Evolutionary conservation across 2,113 vertebrate genomes (phyloP), one percentile per base, ranked within the genome.

Genomic region (Saguinus midas): DNA sequence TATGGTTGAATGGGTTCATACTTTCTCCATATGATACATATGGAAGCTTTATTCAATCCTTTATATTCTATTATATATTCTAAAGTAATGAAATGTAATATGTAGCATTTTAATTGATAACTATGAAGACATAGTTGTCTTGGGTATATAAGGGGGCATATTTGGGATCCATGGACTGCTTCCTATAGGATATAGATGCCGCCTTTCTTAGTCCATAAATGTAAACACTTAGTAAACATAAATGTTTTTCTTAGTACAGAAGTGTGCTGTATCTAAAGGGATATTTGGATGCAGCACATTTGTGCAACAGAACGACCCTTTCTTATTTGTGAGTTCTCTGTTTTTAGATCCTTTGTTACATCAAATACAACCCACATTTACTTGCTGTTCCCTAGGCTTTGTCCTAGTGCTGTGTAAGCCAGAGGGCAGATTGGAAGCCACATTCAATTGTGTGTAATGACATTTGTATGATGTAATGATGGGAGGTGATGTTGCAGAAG

Each of bases 131-230:
- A 21, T 35, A 37, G 11, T 52, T 90, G 21, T 37, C 73, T 76
- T 40, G 10, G 8, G 7, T 57, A 40, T 13, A 2, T 17, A 7
- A 27, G 2, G 8, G n/a, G 4, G 1, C 40, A 13, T 9, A 3
- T 25, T 43, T 70, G 35, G 8, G 20, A 23, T 16, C 9, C 20
- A 10, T 0, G 10, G 61, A 20, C 40, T 21, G 4, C 5, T 29
- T 13, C 72, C 43, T 27, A 8, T 2, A 23, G 58, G 12, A 35
- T 21, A 3, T 11, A 72, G 57, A 12, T 43, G 27, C 27, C 55
- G 5, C 35, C 25, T 88, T 43, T 16, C 48, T 43, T 37, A 6
- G 3, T 64, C 43, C 64, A 20, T 70, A 32, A n/a, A 14, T 73
- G 10, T 64, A 64, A 64, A 64, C 61, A 64, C 27, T 32, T 64